Evolutionary conservation across 2,113 vertebrate species (phyloP).

Genomic region (Actenoides hombroni): DNA sequence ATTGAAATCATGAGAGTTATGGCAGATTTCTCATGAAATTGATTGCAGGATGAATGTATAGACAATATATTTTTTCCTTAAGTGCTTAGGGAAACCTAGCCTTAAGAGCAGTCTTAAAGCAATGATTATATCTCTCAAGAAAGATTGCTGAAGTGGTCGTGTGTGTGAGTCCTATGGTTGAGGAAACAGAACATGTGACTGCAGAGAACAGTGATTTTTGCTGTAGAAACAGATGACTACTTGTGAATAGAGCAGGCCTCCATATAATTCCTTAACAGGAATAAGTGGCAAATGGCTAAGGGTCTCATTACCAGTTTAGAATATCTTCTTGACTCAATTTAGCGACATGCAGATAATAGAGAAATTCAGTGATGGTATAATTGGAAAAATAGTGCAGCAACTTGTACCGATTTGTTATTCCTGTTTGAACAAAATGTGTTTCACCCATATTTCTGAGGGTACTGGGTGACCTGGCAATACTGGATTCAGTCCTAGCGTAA

Average conservation of each 20-base stretch:
- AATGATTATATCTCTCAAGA: constrained; percentile 30
- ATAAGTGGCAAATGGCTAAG: background rate
- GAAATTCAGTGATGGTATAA: constrained; percentile 8
- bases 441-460: constrained; percentile 11
- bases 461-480: background rate
- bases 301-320: constrained; percentile 20
- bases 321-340: background rate
- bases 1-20: background rate
- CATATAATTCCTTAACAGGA: background rate
- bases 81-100: constrained; percentile 41
- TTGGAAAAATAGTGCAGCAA: background rate
- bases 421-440: background rate
- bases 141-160: constrained; percentile 5
- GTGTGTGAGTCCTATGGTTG: background rate
- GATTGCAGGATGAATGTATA: background rate
- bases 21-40: background rate
- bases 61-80: constrained; percentile 32
- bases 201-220: background rate
- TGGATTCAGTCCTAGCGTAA: constrained; percentile 1
- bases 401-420: background rate
- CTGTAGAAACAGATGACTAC: background rate
- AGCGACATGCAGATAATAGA: background rate
- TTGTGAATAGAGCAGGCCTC: background rate
- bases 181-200: background rate
- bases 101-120: constrained; percentile 46